Percentiles rank a stretch among this genome's conserved stretches.
Conservation (phyloP, 2,888 invertebrate species). For the Tuberolachnus salignus region DNA sequence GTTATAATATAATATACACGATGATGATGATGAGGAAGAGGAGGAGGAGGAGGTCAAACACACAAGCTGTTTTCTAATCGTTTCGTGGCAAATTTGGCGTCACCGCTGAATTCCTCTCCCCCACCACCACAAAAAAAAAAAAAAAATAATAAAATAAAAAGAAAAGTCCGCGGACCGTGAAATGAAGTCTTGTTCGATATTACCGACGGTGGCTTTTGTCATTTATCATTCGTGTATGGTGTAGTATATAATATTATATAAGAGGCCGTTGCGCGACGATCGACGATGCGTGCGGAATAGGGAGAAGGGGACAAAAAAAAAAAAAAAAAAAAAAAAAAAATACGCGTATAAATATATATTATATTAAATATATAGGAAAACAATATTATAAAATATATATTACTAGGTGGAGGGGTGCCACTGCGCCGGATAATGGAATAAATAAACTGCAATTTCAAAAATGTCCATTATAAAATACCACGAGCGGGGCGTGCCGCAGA, state of each 20-base stretch:
- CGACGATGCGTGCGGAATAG: background rate
- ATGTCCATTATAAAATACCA: constrained; percentile 50
- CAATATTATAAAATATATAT: constrained; percentile 37
- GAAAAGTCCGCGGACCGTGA: constrained; percentile 46
- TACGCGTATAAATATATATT: background rate
- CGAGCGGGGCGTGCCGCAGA: constrained; percentile 14
- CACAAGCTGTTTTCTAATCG: constrained; percentile 48
- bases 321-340: too few species aligned
- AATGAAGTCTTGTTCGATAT: constrained; percentile 54
- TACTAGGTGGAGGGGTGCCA: constrained; percentile 20
- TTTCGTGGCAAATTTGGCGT: constrained; percentile 44
- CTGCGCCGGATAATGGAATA: constrained; percentile 32
- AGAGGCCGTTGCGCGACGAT: constrained; percentile 1
- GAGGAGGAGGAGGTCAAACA: too few species aligned
- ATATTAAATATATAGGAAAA: constrained; percentile 29
- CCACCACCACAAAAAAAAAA: background rate
- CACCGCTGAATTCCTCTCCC: background rate
- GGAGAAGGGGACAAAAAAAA: constrained; percentile 36
- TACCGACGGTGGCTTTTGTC: constrained; percentile 13
- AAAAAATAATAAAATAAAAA: too few species aligned
- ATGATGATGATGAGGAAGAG: too few species aligned
- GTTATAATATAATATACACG: too few species aligned
- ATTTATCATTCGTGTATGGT: constrained; percentile 40
- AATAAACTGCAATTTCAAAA: constrained; percentile 54
- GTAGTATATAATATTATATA: background rate